Evolutionary conservation across 2,888 invertebrate species (phyloP), one percentile per base, ranked within the genome.

Genomic region (Hydroisotoma schaefferi): DNA sequence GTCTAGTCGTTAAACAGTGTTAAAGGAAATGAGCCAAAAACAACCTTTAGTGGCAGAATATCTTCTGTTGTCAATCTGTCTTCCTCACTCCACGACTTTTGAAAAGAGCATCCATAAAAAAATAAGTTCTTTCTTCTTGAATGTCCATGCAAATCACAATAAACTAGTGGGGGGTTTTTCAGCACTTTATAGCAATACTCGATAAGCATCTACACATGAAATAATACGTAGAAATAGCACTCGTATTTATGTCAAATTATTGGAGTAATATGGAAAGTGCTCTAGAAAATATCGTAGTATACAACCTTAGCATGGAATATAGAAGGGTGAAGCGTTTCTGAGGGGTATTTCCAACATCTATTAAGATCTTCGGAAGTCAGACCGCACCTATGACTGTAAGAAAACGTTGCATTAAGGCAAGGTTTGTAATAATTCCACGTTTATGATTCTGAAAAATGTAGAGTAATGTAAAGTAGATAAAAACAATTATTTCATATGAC

Each of bases 91-190:
- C 72, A 72, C 6, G 72, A 72, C 23, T 62, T 57, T 15, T 65
- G 59, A 38, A 22, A 63, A 2, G 71, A 71, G 57, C 97, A 97
- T 70, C 97, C 97, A 76, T 94, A 98, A 75, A 95, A 87, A 78
- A 98, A 98, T 74, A 94, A 87, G 77, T 97, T 97, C 79, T 94
- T 92, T 77, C 88, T 89, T 68, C 94, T 82, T 28, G 95, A 95
- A 80, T 98, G 98, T 37, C 93, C 94, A 77, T 94, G 94, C 73
- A 94, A 83, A 79, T 94, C 94, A 76, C 93, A 88, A 77, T 90
- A 94, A 83, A 93, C 25, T 5, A 44, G 26, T 12, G 63, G 63
- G 12, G 23, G 26, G 18, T n/a, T 33, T 10, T 53, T 53, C 20
- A 56, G 26, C 18, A 68, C 55, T 55, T 59, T 63, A 38, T 64